Evolutionary conservation across 2,797 vertebrate species (phyloP), one percentile per base, ranked within the genome.

Genomic region (Anabacerthia variegaticeps): DNA sequence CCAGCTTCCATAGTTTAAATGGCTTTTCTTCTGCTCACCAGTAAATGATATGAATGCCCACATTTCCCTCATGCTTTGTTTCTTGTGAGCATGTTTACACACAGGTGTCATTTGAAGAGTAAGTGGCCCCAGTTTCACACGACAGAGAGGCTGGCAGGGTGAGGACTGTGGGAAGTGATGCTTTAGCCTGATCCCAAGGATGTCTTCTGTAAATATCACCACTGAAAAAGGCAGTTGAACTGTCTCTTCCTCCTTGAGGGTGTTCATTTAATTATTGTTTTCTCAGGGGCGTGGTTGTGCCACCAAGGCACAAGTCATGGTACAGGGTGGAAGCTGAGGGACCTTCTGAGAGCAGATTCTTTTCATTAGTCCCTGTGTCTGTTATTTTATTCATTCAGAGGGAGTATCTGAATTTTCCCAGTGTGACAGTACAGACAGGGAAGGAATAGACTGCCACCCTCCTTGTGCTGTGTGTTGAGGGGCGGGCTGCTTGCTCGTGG

Each of bases 111-210:
- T 0, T 22, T 44, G 27, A 68, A 76, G 66, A 68, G 41, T 8
- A 21, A 52, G 21, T 11, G 44, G 15, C 44, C 48, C 32, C 3
- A 1, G 15, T 74, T 13, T 68, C 41, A 17, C 2, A 6, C 7
- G 9, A 3, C 46, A 20, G 43, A 30, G 6, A 18, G n/a, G 3
- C 37, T 81, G 66, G 21, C 44, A 56, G 76, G 28, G 34, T 1
- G 0, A 88, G 15, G 24, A 52, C 20, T 1, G 0, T 1, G 5
- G 54, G n/a, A 30, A 68, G 5, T 2, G 2, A 46, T 37, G 10
- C 19, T 75, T 34, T 82, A 34, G n/a, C 27, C 55, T 2, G 2
- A n/a, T 49, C 22, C 24, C 19, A 48, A 48, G 19, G 5, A 43
- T 5, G 20, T 63, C 7, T 18, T 49, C 37, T 79, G 4, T 58